These are phyloP conservation scores for Orius insidiosus DNA, from an alignment of 1,140 invertebrate species.

Conservation along the genomic window DNA sequence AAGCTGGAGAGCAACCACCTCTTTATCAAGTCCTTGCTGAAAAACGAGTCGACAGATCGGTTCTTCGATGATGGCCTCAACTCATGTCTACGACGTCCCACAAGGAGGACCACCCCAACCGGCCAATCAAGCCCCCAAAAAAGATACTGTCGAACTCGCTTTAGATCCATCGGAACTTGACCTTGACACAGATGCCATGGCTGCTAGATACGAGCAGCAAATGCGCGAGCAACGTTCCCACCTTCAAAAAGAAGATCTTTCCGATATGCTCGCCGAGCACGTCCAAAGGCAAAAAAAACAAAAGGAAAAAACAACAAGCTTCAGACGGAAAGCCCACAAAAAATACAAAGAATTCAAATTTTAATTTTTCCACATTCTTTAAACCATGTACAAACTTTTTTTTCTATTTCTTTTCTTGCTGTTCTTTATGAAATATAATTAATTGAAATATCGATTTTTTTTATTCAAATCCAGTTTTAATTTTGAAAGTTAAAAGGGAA, in stretches of 20 bases:
- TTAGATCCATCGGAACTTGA: constrained; percentile 95
- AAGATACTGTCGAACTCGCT: constrained; percentile 73
- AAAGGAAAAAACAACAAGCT: constrained; percentile 78
- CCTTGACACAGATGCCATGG: constrained; percentile 88
- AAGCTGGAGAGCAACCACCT: constrained; percentile 78
- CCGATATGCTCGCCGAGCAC: constrained; percentile 96
- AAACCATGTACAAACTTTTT: background rate
- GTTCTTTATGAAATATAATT: background rate
- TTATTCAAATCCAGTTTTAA: no score
- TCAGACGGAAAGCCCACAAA: constrained; percentile 72
- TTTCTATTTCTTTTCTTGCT: constrained; percentile 2
- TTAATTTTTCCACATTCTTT: constrained; percentile 41
- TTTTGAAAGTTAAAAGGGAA: no score
- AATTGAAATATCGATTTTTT: constrained; percentile 5
- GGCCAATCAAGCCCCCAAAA: constrained; percentile 19
- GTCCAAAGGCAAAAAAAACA: constrained; percentile 90
- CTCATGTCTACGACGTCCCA: constrained; percentile 84
- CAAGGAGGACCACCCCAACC: constrained; percentile 27
- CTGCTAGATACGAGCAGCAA: constrained; percentile 90
- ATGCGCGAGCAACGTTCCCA: constrained; percentile 79
- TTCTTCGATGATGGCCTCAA: constrained; percentile 95
- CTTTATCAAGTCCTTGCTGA: constrained; percentile 90
- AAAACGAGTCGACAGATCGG: constrained; percentile 80
- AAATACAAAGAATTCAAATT: constrained; percentile 99
- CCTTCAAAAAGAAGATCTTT: constrained; percentile 83